phyloP scores from a whole-genome alignment of 2,797 vertebrate genomes.

The Anguilla obscura region DNA sequence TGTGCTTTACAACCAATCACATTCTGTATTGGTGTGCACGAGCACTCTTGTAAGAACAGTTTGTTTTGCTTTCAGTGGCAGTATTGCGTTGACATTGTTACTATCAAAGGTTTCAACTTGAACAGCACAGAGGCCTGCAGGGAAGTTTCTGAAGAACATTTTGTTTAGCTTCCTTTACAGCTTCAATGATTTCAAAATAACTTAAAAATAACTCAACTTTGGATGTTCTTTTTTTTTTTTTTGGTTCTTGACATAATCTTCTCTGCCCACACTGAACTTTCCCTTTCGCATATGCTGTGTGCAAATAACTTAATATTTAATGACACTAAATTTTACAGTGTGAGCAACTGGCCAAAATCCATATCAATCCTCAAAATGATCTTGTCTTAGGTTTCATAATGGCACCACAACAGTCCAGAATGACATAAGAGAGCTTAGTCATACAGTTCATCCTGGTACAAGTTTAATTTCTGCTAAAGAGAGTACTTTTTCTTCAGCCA shows the following conservation, averaged over 20 bases:
- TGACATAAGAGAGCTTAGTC: background rate
- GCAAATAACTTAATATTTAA: background rate
- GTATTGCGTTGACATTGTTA: background rate
- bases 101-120: background rate
- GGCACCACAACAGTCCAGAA: background rate
- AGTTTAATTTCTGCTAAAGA: background rate
- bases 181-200: background rate
- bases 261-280: background rate
- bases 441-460: background rate
- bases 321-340: background rate
- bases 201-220: background rate
- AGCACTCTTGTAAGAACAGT: background rate
- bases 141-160: background rate
- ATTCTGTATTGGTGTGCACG: background rate
- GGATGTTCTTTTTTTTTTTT: background rate
- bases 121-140: background rate
- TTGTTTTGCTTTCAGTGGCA: background rate
- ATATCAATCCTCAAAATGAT: background rate
- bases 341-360: background rate
- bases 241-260: background rate
- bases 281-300: background rate
- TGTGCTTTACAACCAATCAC: background rate
- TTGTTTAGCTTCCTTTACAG: background rate
- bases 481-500: background rate
- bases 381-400: background rate